A percentile compares a stretch with the other conserved stretches of the same genome.
Conservation (phyloP, 2,797 vertebrate species). For the Crocodylus rhombifer region DNA sequence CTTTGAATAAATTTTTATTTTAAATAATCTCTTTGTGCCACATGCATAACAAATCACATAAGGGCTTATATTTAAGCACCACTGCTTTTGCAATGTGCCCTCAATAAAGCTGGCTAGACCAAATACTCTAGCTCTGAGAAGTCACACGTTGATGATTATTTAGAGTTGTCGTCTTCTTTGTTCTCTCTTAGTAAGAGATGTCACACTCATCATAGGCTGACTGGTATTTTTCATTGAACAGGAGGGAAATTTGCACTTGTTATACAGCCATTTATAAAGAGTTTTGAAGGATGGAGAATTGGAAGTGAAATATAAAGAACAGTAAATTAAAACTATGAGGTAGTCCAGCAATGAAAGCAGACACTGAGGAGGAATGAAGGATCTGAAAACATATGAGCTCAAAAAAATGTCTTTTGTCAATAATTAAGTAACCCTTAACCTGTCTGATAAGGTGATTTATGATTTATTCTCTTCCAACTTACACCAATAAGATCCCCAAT, state of each 20-base stretch:
- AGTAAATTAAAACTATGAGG: slow-evolving; percentile 46
- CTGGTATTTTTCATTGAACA: slow-evolving; percentile 69
- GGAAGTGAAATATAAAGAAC: slow-evolving; percentile 44
- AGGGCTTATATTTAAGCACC: slow-evolving; percentile 63
- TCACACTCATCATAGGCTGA: slow-evolving; percentile 64
- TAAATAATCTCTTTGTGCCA: slow-evolving; percentile 64
- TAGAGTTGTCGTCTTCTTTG: slow-evolving; percentile 68
- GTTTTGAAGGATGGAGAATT: slow-evolving; percentile 46
- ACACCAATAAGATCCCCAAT: not conserved
- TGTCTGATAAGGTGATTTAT: not conserved
- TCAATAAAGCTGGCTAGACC: slow-evolving; percentile 71
- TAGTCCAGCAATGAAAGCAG: slow-evolving; percentile 40
- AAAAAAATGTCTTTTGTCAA: not conserved
- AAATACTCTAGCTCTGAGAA: slow-evolving; percentile 62
- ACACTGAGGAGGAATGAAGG: not conserved
- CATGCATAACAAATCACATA: slow-evolving; percentile 55
- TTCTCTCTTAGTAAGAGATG: slow-evolving; percentile 69
- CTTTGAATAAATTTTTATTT: slow-evolving; percentile 71
- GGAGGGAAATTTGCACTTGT: slow-evolving; percentile 65
- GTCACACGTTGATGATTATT: slow-evolving; percentile 64
- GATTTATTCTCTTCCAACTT: not conserved
- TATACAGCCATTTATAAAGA: slow-evolving; percentile 62
- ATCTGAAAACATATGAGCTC: not conserved
- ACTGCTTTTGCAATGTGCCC: slow-evolving; percentile 51
- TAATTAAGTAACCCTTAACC: not conserved